A percentile compares a stretch with the other conserved stretches of the same genome.
These are phyloP conservation scores for Calameuta pallipes DNA, from an alignment of 2,888 invertebrate genomes.

Conservation along the genomic window DNA sequence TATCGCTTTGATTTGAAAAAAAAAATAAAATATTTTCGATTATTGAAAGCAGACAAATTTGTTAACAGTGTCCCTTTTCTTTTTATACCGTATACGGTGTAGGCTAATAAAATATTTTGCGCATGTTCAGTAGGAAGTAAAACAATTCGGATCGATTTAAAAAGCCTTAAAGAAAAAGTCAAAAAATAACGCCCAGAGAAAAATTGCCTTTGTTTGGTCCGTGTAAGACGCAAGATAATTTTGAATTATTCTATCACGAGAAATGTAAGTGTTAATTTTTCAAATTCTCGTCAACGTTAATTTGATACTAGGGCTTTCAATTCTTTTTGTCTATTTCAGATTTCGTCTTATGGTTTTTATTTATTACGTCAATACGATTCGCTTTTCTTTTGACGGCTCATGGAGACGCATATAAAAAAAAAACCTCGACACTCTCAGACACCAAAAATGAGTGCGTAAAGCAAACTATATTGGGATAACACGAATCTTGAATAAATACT, in stretches of 20 bases:
- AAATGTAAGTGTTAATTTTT: neutral
- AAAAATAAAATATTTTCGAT: neutral
- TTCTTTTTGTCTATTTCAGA: neutral
- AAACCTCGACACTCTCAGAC: constrained; percentile 26
- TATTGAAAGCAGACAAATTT: neutral
- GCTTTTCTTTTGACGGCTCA: neutral
- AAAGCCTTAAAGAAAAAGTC: neutral
- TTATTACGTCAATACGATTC: neutral
- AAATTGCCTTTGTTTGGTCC: neutral
- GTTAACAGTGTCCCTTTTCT: neutral
- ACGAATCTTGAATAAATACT: constrained; percentile 55
- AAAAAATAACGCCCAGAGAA: neutral
- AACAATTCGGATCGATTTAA: neutral
- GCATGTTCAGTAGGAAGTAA: neutral
- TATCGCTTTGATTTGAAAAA: neutral
- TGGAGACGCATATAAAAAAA: neutral
- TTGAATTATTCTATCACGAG: neutral
- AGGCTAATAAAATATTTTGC: neutral
- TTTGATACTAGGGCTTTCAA: neutral
- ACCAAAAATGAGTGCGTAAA: constrained; percentile 45
- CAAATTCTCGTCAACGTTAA: neutral
- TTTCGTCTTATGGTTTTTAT: neutral
- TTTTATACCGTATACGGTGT: neutral
- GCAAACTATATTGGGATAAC: constrained; percentile 56
- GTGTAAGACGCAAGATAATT: neutral